Percentiles rank a stretch among this genome's conserved stretches.
Evolutionary conservation across 2,797 vertebrate genomes (phyloP).

Genomic region (Pipistrellus nathusii): DNA sequence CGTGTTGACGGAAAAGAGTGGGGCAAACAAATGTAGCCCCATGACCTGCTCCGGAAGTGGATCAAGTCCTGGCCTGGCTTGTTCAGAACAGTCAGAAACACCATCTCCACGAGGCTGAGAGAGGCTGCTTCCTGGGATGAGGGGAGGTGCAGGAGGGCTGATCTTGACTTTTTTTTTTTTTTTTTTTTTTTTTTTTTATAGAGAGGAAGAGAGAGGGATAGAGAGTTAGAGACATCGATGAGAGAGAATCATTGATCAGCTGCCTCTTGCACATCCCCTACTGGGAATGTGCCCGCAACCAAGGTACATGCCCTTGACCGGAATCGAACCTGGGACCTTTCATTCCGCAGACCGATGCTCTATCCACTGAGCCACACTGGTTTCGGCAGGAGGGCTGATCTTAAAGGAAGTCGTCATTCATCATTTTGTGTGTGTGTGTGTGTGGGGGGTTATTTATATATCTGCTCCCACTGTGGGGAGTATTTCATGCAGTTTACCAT

Average conservation of each 20-base stretch:
- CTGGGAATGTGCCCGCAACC: too few relatives aligned
- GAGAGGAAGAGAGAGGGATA: too few relatives aligned
- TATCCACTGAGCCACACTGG: too few relatives aligned
- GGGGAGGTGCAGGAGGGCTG: not conserved
- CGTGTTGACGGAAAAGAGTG: not conserved
- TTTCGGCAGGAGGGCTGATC: not conserved
- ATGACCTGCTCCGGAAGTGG: not conserved
- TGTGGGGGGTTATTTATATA: not conserved
- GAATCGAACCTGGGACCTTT: too few relatives aligned
- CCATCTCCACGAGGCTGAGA: not conserved
- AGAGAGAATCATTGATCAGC: too few relatives aligned
- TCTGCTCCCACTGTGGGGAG: not conserved
- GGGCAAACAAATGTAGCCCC: not conserved
- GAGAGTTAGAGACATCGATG: too few relatives aligned
- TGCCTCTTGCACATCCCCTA: too few relatives aligned
- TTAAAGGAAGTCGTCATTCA: not conserved
- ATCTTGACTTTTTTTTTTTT: too few relatives aligned
- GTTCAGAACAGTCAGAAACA: not conserved
- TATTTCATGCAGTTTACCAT: slow-evolving; percentile 24
- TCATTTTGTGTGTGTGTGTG: not conserved
- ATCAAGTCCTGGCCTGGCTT: not conserved
- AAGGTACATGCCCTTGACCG: too few relatives aligned
- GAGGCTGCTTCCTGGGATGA: not conserved
- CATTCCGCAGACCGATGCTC: too few relatives aligned
- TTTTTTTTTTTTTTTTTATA: too few relatives aligned